phyloP scores from a whole-genome alignment of 2,888 invertebrate genomes.

The Penaeus monodon region DNA sequence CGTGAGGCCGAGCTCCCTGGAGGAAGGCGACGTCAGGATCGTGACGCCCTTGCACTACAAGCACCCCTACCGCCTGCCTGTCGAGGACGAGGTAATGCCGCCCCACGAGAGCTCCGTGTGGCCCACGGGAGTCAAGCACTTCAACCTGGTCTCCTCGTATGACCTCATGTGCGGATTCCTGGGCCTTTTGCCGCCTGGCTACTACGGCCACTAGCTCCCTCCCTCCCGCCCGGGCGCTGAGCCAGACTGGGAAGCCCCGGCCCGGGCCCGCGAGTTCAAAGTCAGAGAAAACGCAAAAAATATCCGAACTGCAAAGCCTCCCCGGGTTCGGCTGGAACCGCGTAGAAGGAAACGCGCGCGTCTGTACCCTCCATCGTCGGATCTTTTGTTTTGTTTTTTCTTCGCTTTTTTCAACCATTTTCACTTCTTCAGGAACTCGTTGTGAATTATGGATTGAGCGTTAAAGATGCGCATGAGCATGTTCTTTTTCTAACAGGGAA shows the following conservation, averaged over 20 bases:
- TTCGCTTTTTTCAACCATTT: too few species aligned
- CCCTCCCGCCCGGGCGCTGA: neutral
- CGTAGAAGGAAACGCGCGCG: neutral
- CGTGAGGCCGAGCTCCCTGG: constrained; percentile 7
- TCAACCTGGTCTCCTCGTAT: constrained; percentile 26
- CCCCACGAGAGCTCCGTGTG: constrained; percentile 14
- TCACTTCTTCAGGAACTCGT: neutral
- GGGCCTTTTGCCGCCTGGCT: neutral
- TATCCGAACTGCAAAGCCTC: too few species aligned
- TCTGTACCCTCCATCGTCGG: too few species aligned
- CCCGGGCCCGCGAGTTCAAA: too few species aligned
- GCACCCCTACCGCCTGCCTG: constrained; percentile 9
- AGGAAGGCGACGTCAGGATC: neutral
- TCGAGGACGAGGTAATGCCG: constrained; percentile 42
- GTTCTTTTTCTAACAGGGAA: neutral
- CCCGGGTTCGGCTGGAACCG: neutral
- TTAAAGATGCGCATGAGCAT: neutral
- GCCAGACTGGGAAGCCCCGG: neutral
- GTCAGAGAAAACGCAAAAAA: neutral
- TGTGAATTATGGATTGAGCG: neutral
- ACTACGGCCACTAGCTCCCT: neutral
- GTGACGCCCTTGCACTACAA: constrained; percentile 2
- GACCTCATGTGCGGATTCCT: constrained; percentile 16
- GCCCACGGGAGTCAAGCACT: constrained; percentile 22
- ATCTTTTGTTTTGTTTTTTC: too few species aligned